A percentile compares a stretch with the other conserved stretches of the same genome.
These are phyloP conservation scores for Rhabdomys pumilio DNA, from an alignment of 2,797 vertebrate species.

Conservation along the genomic window DNA sequence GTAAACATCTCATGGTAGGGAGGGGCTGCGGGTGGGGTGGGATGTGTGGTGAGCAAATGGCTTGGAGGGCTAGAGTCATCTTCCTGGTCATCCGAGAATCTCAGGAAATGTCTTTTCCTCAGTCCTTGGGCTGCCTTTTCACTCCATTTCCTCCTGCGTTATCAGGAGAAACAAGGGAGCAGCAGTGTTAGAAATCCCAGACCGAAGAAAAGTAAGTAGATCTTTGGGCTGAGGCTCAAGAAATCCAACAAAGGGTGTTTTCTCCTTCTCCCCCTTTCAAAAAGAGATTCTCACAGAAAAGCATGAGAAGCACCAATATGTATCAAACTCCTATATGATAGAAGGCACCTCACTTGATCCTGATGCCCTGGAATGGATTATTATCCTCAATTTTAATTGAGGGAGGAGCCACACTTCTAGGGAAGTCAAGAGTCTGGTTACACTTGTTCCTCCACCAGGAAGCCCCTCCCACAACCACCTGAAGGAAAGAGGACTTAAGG, in stretches of 20 bases:
- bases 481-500: conserved; percentile 21
- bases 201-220: not conserved
- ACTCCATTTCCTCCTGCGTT: conserved; percentile 63
- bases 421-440: conserved; percentile 69
- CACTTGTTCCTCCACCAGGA: conserved; percentile 72
- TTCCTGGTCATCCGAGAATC: conserved; percentile 17
- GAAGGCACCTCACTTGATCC: conserved; percentile 2
- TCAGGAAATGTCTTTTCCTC: conserved; percentile 67
- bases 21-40: not conserved
- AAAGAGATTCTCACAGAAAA: not conserved
- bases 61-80: conserved; percentile 12
- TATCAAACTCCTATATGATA: not conserved
- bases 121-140: conserved; percentile 54
- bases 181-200: conserved; percentile 45
- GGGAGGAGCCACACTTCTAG: conserved; percentile 60
- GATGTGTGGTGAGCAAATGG: not conserved
- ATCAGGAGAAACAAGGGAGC: conserved; percentile 1
- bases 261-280: not conserved
- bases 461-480: conserved; percentile 61
- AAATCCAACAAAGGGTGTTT: conserved; percentile 5
- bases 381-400: not conserved
- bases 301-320: not conserved
- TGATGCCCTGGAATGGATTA: conserved; percentile 32
- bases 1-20: not conserved
- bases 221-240: not conserved